Percentiles rank a stretch among this genome's conserved stretches.
phyloP scores from a whole-genome alignment of 2,797 vertebrate genomes.

The Clarias pachynema region DNA sequence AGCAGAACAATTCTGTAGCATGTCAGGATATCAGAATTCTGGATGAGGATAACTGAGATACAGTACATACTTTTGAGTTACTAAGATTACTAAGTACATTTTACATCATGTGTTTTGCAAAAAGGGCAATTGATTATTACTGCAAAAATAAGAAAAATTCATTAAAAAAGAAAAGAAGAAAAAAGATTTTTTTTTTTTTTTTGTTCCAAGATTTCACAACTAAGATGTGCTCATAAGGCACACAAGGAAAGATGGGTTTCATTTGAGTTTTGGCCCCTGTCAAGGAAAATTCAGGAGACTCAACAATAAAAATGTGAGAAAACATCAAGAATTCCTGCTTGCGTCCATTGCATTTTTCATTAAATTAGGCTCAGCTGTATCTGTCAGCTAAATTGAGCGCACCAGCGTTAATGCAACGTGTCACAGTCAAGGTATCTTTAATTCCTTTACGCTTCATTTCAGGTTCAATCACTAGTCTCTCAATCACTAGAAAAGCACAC shows the following conservation, averaged over 20 bases:
- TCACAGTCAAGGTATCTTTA: neutral
- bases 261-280: slow-evolving; percentile 7
- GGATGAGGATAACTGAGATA: neutral
- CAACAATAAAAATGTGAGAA: neutral
- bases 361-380: neutral
- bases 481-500: neutral
- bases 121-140: neutral
- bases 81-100: neutral
- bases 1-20: neutral
- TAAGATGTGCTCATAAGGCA: neutral
- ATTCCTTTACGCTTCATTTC: neutral
- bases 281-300: neutral
- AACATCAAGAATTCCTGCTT: neutral
- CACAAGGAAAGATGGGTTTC: slow-evolving; percentile 6
- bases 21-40: neutral
- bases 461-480: neutral
- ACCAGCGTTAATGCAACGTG: neutral
- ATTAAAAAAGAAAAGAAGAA: neutral
- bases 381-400: neutral
- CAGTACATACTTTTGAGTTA: neutral
- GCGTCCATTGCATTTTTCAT: neutral
- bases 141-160: neutral
- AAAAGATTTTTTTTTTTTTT: neutral
- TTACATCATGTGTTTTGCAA: neutral
- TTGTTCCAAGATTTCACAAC: slow-evolving; percentile 13